A percentile compares a stretch with the other conserved stretches of the same genome.
Evolutionary conservation across 2,797 vertebrate genomes (phyloP).

Genomic region (Oreonectes daqikongensis): DNA sequence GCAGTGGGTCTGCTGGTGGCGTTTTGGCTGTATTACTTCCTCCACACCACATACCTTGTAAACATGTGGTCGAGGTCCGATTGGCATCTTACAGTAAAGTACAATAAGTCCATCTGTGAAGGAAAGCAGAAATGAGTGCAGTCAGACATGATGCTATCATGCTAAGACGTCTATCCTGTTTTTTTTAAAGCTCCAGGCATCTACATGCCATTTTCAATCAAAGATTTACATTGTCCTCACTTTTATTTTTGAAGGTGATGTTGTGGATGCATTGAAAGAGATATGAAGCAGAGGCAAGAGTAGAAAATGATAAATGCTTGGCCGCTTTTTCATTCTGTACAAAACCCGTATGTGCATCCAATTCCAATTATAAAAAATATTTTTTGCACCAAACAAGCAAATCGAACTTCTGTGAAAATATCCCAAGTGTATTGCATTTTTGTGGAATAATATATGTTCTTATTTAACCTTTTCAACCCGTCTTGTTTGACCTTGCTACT

Average conservation of each 20-base stretch:
- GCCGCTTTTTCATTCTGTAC: too few species aligned
- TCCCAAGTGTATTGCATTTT: neutral
- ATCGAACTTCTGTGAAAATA: neutral
- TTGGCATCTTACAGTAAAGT: slow-evolving; percentile 14
- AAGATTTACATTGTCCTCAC: neutral
- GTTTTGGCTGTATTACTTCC: neutral
- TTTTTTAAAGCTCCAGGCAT: neutral
- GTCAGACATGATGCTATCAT: slow-evolving; percentile 31
- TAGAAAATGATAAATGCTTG: too few species aligned
- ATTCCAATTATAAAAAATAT: neutral
- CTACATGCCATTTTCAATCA: neutral
- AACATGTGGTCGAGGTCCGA: neutral
- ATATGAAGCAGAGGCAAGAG: too few species aligned
- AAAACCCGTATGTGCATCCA: too few species aligned
- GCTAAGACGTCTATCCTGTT: slow-evolving; percentile 26
- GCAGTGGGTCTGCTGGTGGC: neutral
- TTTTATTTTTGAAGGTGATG: neutral
- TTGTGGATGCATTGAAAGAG: too few species aligned
- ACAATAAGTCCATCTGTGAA: slow-evolving; percentile 9
- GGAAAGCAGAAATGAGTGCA: neutral
- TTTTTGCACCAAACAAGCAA: neutral
- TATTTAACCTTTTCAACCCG: neutral
- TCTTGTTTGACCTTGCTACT: neutral
- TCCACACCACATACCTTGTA: neutral
- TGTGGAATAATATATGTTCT: neutral